Evolutionary conservation across 1,140 invertebrate genomes (phyloP), one percentile per base, ranked within the genome.

Genomic region (Apis cerana): DNA sequence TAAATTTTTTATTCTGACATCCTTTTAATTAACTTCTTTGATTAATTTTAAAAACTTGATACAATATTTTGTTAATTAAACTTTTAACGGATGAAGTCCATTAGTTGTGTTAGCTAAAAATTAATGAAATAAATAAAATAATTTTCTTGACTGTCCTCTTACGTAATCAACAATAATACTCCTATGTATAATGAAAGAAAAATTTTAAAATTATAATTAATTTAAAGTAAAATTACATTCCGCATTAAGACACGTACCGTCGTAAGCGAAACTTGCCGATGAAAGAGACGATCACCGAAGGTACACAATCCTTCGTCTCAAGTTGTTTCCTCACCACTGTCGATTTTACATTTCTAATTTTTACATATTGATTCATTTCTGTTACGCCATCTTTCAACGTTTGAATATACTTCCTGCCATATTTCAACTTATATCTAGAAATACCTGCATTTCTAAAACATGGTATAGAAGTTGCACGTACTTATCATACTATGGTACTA

Each of bases 201-300:
- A 48, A 13, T 2, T 27, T 10, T 15, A 13, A 48, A 5, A 7
- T 19, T 56, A 61, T 15, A 12, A 7, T 19, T 11, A 74, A 43
- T 62, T 59, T 2, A 17, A 17, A 11, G 2, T 0, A 12, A 74
- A 33, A 52, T 9, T 33, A 5, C 1, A 1, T 19, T 5, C 8
- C 0, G 12, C 10, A 33, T 13, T 19, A 15, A 17, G 1, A 17
- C 1, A 76, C 80, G 0, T 76, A 76, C 80, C 54, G 27, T 48
- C 3, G 0, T 43, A 8, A 23, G 27, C 64, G 48, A 76, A 69
- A 76, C 43, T 61, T 76, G 56, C 27, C 74, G 48, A 62, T 12
- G 33, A 50, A 76, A 75, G 27, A 75, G 48, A 82, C 1, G 48
- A 68, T 76, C 27, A 54, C 15, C 21, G 23, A 76, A 54, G 11